Evolutionary conservation across 2,113 vertebrate species (phyloP).

Genomic region (Pandion haliaetus): DNA sequence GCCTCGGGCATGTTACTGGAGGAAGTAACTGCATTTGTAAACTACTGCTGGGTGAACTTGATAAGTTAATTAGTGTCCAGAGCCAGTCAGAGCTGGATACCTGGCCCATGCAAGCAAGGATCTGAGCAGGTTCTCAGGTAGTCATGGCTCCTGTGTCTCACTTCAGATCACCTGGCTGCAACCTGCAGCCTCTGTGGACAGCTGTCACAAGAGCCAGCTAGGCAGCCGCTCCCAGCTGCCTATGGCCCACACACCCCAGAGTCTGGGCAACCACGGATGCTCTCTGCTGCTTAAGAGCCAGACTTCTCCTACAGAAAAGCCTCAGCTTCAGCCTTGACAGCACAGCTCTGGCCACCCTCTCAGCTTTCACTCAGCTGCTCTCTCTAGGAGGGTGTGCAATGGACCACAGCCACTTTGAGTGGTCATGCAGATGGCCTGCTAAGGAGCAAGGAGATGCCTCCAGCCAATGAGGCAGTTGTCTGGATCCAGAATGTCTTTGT

Average conservation of each 20-base stretch:
- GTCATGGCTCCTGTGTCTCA: background rate
- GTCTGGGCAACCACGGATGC: background rate
- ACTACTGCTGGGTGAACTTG: background rate
- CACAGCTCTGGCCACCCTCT: background rate
- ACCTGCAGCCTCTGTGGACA: background rate
- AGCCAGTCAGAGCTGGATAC: background rate
- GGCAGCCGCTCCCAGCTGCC: background rate
- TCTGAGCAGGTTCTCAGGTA: background rate
- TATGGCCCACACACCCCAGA: background rate
- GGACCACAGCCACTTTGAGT: background rate
- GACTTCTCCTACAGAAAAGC: background rate
- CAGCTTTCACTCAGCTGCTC: no score
- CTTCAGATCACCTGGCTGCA: background rate
- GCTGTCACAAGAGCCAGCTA: background rate
- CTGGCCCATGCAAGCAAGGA: background rate
- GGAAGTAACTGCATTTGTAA: background rate
- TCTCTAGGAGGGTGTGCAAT: background rate
- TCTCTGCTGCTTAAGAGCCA: background rate
- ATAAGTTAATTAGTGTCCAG: constrained; percentile 5
- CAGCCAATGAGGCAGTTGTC: background rate
- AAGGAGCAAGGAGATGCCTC: background rate
- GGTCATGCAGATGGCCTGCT: background rate
- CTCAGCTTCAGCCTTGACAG: background rate
- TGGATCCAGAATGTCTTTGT: background rate
- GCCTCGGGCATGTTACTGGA: background rate